Evolutionary conservation across 1,140 invertebrate species (phyloP), one percentile per base, ranked within the genome.

Genomic region (Ditylenchus dipsaci): DNA sequence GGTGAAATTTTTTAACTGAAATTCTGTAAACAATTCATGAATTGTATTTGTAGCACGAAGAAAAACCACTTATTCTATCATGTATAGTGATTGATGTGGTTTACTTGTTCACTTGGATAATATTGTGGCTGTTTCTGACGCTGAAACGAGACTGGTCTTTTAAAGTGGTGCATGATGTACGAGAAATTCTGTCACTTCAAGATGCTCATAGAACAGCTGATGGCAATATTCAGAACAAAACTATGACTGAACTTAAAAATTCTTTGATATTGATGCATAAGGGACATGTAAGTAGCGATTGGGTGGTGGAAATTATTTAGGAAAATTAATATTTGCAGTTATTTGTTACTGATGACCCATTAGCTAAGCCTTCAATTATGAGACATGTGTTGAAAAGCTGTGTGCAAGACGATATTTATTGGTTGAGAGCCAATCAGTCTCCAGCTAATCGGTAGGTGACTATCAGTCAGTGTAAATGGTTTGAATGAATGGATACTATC

Each of bases 81-180:
- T 75, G 74, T 57, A 63, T 82, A 19, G 57, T 72, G 17, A 61
- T 78, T 17, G 77, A 83, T 38, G 69, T 78, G 1, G 43, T 80
- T 23, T 83, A 82, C 67, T 65, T 82, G 30, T 78, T 83, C 59
- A 61, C 67, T 3, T 82, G 80, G 80, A 69, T 82, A 17, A 19
- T 80, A 23, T 58, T 82, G 19, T 82, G 80, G 75, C 60, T 82
- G 27, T 45, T 72, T 15, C 56, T 76, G 29, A 77, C 78, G 19
- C 19, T 78, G 13, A 81, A 78, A 43, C 47, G 76, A 33, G 58
- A 73, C 17, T 80, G 79, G 79, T n/a, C 74, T n/a, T 80, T 80
- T 60, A 21, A 23, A 26, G 69, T 72, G 38, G 23, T 67, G 19
- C 47, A 71, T 63, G 30, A 57, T 19, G 58, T 72, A 23, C 59